Evolutionary conservation across 2,888 invertebrate genomes (phyloP).

Genomic region (Tetranychus piercei): DNA sequence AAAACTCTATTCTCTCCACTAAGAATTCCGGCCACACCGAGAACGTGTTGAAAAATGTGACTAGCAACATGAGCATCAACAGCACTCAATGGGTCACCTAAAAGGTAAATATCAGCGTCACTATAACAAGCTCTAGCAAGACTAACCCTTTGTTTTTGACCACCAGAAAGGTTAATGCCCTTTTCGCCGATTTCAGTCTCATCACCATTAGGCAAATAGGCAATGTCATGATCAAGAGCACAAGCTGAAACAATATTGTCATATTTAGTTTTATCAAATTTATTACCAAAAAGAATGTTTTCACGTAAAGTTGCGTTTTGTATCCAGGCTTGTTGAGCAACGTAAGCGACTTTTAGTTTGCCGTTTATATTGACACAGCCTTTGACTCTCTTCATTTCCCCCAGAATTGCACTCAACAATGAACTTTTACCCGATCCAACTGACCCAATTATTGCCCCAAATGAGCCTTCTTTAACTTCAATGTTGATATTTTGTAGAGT

Average conservation of each 20-base stretch:
- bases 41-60: slow-evolving; percentile 38
- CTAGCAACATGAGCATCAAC: slow-evolving; percentile 34
- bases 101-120: slow-evolving; percentile 35
- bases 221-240: slow-evolving; percentile 36
- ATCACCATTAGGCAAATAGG: slow-evolving; percentile 55
- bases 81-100: slow-evolving; percentile 41
- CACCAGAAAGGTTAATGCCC: slow-evolving; percentile 12
- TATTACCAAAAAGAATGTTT: slow-evolving; percentile 37
- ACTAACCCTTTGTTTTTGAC: slow-evolving; percentile 40
- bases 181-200: slow-evolving; percentile 87
- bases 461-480: slow-evolving; percentile 30
- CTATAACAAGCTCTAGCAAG: slow-evolving; percentile 53
- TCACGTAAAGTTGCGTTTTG: slow-evolving; percentile 37
- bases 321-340: slow-evolving; percentile 37
- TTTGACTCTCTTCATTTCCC: slow-evolving; percentile 34
- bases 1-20: slow-evolving; percentile 35
- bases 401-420: slow-evolving; percentile 35
- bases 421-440: slow-evolving; percentile 39
- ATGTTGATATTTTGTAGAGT: slow-evolving; percentile 30
- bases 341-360: slow-evolving; percentile 28
- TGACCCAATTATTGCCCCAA: slow-evolving; percentile 36
- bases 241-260: slow-evolving; percentile 35
- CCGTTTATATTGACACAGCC: slow-evolving; percentile 28
- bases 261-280: slow-evolving; percentile 30
- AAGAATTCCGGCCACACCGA: slow-evolving; percentile 32